Percentiles rank a stretch among this genome's conserved stretches.
phyloP scores from a whole-genome alignment of 2,113 vertebrate genomes.

The Myiozetetes cayanensis region DNA sequence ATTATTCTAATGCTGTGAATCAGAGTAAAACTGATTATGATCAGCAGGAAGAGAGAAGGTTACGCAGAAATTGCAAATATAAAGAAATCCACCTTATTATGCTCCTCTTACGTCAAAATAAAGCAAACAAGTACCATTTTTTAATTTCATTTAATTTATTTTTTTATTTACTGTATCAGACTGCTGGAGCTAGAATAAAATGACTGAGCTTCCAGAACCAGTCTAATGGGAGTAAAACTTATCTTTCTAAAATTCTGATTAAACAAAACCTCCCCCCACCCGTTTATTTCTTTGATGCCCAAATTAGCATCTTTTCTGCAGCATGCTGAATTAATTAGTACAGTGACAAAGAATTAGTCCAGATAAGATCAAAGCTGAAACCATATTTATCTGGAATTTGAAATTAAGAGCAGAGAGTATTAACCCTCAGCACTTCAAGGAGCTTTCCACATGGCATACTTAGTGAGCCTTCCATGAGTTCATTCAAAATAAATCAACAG shows the following conservation, averaged over 20 bases:
- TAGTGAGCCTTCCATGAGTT: conserved; percentile 41
- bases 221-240: conserved; percentile 71
- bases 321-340: conserved; percentile 81
- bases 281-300: conserved; percentile 75
- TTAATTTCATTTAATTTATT: background rate
- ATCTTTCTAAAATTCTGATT: conserved; percentile 76
- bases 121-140: background rate
- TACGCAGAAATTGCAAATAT: background rate
- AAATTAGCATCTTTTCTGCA: conserved; percentile 81
- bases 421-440: conserved; percentile 66
- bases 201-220: conserved; percentile 40
- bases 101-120: background rate
- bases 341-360: conserved; percentile 81
- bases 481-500: conserved; percentile 45
- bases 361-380: conserved; percentile 81
- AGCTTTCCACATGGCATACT: conserved; percentile 52
- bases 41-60: background rate
- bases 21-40: background rate
- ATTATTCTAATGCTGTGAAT: background rate
- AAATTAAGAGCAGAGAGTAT: conserved; percentile 73
- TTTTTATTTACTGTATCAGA: background rate
- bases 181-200: conserved; percentile 44
- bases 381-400: conserved; percentile 76
- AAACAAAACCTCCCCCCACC: conserved; percentile 69
- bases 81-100: background rate